Evolutionary conservation across 53 echinoderm and acorn worm species (phyloP).

Genomic region (Patiria pectinifera): DNA sequence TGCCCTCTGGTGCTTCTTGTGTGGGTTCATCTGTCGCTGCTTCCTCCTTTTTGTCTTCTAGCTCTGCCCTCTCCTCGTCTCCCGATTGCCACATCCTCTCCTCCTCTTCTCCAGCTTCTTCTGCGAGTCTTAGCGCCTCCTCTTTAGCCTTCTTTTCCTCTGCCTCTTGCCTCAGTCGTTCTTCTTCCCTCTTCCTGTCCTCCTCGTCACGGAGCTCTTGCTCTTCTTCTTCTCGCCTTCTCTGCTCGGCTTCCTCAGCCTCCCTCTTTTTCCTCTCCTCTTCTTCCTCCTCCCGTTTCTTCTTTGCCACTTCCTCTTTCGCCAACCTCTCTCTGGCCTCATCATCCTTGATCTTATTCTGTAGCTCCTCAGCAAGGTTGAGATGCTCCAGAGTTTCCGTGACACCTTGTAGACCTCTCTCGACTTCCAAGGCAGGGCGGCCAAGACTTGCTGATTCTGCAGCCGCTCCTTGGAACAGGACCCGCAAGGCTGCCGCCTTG

Average conservation of each 20-base stretch:
- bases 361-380: slow-evolving; percentile 36
- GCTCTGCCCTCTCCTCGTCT: not conserved
- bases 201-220: slow-evolving; percentile 36
- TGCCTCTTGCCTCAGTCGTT: slow-evolving; percentile 13
- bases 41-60: not conserved
- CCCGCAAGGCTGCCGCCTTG: slow-evolving; percentile 46
- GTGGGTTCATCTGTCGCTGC: not conserved
- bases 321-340: slow-evolving; percentile 24
- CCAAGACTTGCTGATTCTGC: slow-evolving; percentile 46
- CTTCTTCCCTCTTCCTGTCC: slow-evolving; percentile 22
- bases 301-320: slow-evolving; percentile 27
- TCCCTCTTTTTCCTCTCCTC: slow-evolving; percentile 24
- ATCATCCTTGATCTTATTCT: slow-evolving; percentile 26
- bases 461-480: slow-evolving; percentile 45
- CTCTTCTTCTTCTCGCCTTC: slow-evolving; percentile 49
- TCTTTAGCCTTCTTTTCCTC: slow-evolving; percentile 22
- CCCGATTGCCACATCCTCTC: slow-evolving; percentile 40
- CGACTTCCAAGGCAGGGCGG: slow-evolving; percentile 35
- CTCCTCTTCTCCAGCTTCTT: slow-evolving; percentile 48
- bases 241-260: slow-evolving; percentile 55
- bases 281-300: slow-evolving; percentile 36
- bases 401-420: slow-evolving; percentile 36
- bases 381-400: slow-evolving; percentile 38
- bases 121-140: slow-evolving; percentile 38
- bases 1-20: slow-evolving; percentile 8